Conservation (phyloP, 2,888 invertebrate species). For the Noctua fimbriata region DNA sequence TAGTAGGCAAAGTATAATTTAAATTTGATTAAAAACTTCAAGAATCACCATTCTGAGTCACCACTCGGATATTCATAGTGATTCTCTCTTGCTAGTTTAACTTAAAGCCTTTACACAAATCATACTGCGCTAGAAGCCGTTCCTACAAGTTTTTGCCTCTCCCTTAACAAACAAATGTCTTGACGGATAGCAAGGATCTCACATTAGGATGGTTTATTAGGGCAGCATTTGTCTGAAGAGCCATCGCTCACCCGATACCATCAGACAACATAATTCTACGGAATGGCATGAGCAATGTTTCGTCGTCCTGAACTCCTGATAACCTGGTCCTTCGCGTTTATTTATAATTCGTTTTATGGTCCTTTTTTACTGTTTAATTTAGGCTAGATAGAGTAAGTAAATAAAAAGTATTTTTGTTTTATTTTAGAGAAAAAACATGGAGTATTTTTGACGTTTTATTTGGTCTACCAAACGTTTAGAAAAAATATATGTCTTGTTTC, state of each 20-base stretch:
- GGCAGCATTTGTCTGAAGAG: constrained; percentile 54
- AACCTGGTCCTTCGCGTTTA: constrained; percentile 18
- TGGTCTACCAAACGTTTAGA: neutral
- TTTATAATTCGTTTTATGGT: constrained; percentile 18
- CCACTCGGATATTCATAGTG: neutral
- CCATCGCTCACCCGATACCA: constrained; percentile 65
- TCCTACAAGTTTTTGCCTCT: neutral
- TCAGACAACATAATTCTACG: constrained; percentile 63
- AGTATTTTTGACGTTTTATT: neutral
- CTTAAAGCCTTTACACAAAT: neutral
- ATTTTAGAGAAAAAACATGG: neutral
- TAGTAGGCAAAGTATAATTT: neutral
- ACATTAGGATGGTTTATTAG: constrained; percentile 65
- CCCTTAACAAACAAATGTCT: constrained; percentile 55
- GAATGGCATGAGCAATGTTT: constrained; percentile 54
- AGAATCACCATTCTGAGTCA: neutral
- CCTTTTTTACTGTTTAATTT: constrained; percentile 9
- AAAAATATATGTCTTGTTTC: neutral
- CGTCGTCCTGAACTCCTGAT: constrained; percentile 24
- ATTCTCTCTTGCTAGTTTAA: neutral
- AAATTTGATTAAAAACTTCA: neutral
- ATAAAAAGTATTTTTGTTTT: neutral
- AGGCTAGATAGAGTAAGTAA: neutral
- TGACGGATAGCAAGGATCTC: constrained; percentile 57
- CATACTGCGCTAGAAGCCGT: too few species aligned